These are phyloP conservation scores for Rhinoderma darwinii DNA, from an alignment of 2,113 vertebrate species.

Conservation along the genomic window DNA sequence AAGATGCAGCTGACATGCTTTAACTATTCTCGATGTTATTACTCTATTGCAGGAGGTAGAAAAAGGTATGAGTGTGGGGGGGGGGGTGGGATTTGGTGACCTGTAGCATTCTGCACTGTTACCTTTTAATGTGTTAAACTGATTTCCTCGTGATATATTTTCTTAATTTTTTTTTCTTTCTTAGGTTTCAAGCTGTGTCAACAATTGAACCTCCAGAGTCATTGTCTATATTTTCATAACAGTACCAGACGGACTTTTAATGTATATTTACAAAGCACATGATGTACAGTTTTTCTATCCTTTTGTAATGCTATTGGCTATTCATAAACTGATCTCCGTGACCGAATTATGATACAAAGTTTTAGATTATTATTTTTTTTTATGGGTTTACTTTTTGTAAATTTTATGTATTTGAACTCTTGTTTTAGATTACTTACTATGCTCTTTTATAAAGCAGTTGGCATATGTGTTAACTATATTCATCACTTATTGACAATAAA, in stretches of 20 bases:
- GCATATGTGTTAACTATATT: conserved; percentile 52
- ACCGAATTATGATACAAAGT: conserved; percentile 69
- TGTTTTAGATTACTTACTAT: conserved; percentile 66
- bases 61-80: too few species aligned
- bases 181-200: conserved; percentile 88
- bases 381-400: conserved; percentile 73
- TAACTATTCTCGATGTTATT: not conserved
- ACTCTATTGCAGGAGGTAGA: too few species aligned
- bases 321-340: conserved; percentile 1
- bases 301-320: conserved; percentile 55
- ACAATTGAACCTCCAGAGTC: conserved; percentile 82
- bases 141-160: not conserved
- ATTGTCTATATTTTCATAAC: conserved; percentile 70
- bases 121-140: too few species aligned
- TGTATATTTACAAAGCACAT: conserved; percentile 65
- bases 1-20: not conserved
- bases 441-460: conserved; percentile 65
- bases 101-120: too few species aligned
- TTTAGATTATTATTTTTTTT: conserved; percentile 67
- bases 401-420: conserved; percentile 78
- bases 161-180: not conserved
- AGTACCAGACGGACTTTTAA: conserved; percentile 67
- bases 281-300: conserved; percentile 74
- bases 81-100: too few species aligned
- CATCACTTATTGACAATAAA: conserved; percentile 55